A percentile compares a stretch with the other conserved stretches of the same genome.
Conservation (phyloP, 2,113 vertebrate species). For the Meleagris gallopavo region DNA sequence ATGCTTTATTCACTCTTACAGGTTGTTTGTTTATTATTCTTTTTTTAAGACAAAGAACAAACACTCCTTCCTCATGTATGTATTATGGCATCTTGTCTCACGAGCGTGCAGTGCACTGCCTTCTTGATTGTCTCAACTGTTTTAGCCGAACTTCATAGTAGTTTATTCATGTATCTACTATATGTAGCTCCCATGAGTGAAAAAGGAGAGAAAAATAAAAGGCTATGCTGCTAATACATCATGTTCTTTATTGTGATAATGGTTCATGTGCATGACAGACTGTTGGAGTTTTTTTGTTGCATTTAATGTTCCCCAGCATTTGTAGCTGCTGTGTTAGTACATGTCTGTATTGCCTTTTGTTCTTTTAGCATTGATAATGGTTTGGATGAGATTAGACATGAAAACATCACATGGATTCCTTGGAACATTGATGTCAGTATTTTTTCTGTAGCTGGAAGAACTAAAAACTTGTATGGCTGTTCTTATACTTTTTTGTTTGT, state of each 20-base stretch:
- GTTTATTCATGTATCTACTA: neutral
- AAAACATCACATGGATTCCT: neutral
- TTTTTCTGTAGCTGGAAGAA: neutral
- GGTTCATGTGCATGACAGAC: neutral
- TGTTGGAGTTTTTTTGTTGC: neutral
- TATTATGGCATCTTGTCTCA: neutral
- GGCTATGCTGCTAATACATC: neutral
- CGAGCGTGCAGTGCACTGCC: accelerated
- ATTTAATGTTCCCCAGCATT: neutral
- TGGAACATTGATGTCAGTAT: neutral
- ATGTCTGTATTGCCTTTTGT: neutral
- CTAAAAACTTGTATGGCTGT: neutral
- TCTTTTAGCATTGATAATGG: neutral
- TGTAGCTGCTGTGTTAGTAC: neutral
- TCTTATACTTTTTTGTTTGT: neutral
- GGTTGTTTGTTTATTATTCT: accelerated
- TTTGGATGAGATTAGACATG: neutral
- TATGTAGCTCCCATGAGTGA: neutral
- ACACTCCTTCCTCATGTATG: neutral
- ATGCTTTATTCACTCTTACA: neutral
- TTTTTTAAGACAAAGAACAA: neutral
- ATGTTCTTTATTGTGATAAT: neutral
- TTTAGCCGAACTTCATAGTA: neutral
- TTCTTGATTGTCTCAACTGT: neutral
- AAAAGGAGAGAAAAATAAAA: neutral